A percentile compares a stretch with the other conserved stretches of the same genome.
Evolutionary conservation across 2,797 vertebrate genomes (phyloP).

Genomic region (Lacerta agilis): DNA sequence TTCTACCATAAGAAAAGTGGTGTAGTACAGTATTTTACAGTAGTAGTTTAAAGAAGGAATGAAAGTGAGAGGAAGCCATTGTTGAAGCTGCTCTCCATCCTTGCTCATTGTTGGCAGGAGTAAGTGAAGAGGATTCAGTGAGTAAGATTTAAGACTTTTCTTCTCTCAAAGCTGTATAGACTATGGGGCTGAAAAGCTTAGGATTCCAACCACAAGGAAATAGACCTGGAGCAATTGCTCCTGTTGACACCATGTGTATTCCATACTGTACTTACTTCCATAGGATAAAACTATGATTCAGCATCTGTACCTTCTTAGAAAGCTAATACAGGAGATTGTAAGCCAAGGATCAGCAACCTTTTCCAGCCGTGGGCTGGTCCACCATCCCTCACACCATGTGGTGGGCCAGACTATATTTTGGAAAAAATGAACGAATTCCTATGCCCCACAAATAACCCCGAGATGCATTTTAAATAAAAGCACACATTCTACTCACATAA

Average conservation of each 20-base stretch:
- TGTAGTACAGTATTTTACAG: not conserved
- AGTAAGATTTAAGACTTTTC: not conserved
- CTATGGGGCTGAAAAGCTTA: not conserved
- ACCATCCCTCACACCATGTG: no score
- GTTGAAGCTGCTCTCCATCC: not conserved
- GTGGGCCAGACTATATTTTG: no score
- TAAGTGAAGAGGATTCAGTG: not conserved
- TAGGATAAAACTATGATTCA: not conserved
- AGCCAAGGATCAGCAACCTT: not conserved
- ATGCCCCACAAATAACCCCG: no score
- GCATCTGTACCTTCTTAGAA: not conserved
- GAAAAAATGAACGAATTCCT: no score
- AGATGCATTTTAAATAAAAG: no score
- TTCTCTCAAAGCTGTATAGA: not conserved
- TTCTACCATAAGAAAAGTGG: no score
- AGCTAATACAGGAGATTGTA: not conserved
- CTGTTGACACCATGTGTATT: no score
- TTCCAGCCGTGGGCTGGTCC: no score
- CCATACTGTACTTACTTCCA: not conserved
- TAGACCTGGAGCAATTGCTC: no score
- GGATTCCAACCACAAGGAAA: not conserved
- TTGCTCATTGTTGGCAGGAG: not conserved
- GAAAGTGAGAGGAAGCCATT: not conserved
- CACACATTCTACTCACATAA: no score
- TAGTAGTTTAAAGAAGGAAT: not conserved